Evolutionary conservation across 1,140 invertebrate genomes (phyloP).

Genomic region (Aphis craccivora): DNA sequence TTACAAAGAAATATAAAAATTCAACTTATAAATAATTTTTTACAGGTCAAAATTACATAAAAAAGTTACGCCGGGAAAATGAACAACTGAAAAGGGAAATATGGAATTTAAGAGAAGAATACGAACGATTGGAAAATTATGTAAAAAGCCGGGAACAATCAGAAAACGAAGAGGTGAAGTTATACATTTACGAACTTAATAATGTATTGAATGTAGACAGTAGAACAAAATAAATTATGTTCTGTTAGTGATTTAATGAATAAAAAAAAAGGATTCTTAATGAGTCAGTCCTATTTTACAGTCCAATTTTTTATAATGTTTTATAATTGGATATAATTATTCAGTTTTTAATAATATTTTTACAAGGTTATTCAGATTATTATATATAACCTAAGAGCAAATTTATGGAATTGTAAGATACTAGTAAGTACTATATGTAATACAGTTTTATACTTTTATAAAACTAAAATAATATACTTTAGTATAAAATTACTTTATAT

Average conservation of each 20-base stretch:
- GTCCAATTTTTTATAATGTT: too few relatives aligned
- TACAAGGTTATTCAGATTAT: too few relatives aligned
- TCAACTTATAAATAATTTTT: conserved; percentile 58
- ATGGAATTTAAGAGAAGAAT: conserved; percentile 85
- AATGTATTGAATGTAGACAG: too few relatives aligned
- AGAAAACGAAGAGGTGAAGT: conserved; percentile 45
- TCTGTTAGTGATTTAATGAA: not conserved
- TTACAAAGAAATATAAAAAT: not conserved
- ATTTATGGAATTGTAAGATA: too few relatives aligned
- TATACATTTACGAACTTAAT: not conserved
- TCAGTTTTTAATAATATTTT: too few relatives aligned
- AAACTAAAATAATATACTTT: too few relatives aligned
- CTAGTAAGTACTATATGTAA: too few relatives aligned
- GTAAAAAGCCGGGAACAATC: conserved; percentile 70
- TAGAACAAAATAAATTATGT: not conserved
- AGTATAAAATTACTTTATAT: too few relatives aligned
- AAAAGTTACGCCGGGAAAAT: conserved; percentile 85
- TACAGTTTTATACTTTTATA: too few relatives aligned
- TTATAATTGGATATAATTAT: not conserved
- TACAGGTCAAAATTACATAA: conserved; percentile 86
- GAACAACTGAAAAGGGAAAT: conserved; percentile 85
- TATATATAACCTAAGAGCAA: too few relatives aligned
- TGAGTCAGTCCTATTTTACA: not conserved
- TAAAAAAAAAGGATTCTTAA: not conserved
- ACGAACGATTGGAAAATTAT: conserved; percentile 82